Evolutionary conservation across 1,140 invertebrate genomes (phyloP), one percentile per base, ranked within the genome.

Genomic region (Orussus abietinus): DNA sequence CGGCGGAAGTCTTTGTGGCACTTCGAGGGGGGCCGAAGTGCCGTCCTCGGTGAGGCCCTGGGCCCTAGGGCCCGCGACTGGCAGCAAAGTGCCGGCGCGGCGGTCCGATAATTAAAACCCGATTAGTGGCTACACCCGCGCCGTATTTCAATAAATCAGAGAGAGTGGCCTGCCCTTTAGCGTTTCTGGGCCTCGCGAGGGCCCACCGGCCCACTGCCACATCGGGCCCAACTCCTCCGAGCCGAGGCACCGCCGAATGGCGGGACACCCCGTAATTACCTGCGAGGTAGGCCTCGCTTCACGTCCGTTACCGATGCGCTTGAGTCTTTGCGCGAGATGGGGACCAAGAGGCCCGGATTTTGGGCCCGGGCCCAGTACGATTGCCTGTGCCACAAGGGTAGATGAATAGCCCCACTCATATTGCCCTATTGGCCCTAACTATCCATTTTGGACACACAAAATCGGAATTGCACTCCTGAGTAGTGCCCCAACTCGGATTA

Each of bases 81-180:
- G n/a, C n/a, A n/a, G n/a, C n/a, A n/a, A n/a, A n/a, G n/a, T n/a
- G n/a, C n/a, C n/a, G n/a, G n/a, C n/a, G n/a, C n/a, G n/a, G n/a
- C n/a, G n/a, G 38, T 51, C 35, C 32, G 38, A 53, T 53, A 58
- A 55, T 59, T 59, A 53, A 54, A 54, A 54, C 18, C 36, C 46
- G 49, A 54, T 54, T 54, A 54, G 46, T 39, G 42, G 34, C 26
- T 42, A 28, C 42, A 30, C 42, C 32, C 28, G 35, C 12, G 34
- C 30, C 18, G 29, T 47, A 41, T 47, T 52, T 54, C 44, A 35
- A 58, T 59, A 59, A 59, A 59, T 59, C 57, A 59, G 47, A 26
- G 33, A 28, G 12, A 14, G 18, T 18, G 42, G 13, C 42, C 56
- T 26, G 56, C 56, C 56, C 49, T 38, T 45, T n/a, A n/a, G n/a